Evolutionary conservation across 37 sponge, comb jelly and placozoan genomes (phyloP).

Genomic region (Mnemiopsis leidyi): DNA sequence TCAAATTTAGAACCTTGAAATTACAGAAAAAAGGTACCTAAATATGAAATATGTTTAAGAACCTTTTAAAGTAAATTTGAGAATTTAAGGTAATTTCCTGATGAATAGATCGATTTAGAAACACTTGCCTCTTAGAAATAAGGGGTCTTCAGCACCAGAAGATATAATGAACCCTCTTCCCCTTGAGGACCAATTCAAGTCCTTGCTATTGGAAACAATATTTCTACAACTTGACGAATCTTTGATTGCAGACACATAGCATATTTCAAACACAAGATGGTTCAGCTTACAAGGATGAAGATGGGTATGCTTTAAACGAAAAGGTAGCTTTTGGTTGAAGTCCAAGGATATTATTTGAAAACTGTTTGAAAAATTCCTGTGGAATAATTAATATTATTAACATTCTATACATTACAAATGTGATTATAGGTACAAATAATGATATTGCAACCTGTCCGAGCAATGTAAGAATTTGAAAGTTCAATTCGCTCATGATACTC

Average conservation of each 20-base stretch:
- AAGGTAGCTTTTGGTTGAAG: background rate
- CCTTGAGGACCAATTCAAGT: conserved; percentile 21
- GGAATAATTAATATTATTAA: too few relatives aligned
- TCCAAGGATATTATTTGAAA: conserved; percentile 48
- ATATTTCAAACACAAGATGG: conserved; percentile 3
- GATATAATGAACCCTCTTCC: conserved; percentile 21
- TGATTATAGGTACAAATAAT: too few relatives aligned
- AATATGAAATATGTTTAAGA: too few relatives aligned
- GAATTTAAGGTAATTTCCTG: background rate
- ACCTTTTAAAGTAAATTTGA: too few relatives aligned
- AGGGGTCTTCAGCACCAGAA: conserved; percentile 38
- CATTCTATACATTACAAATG: too few relatives aligned
- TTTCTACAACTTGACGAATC: background rate
- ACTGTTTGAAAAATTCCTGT: background rate
- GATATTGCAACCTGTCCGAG: too few relatives aligned
- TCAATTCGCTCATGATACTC: too few relatives aligned
- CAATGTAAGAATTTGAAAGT: too few relatives aligned
- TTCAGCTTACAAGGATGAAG: conserved; percentile 40
- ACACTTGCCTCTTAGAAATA: conserved; percentile 28
- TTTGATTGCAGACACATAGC: conserved; percentile 10
- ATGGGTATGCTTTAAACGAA: background rate
- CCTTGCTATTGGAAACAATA: conserved; percentile 22
- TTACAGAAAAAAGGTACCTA: too few relatives aligned
- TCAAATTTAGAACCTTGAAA: too few relatives aligned
- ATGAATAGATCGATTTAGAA: background rate